phyloP scores from a whole-genome alignment of 2,113 vertebrate genomes.

The Saguinus midas region DNA sequence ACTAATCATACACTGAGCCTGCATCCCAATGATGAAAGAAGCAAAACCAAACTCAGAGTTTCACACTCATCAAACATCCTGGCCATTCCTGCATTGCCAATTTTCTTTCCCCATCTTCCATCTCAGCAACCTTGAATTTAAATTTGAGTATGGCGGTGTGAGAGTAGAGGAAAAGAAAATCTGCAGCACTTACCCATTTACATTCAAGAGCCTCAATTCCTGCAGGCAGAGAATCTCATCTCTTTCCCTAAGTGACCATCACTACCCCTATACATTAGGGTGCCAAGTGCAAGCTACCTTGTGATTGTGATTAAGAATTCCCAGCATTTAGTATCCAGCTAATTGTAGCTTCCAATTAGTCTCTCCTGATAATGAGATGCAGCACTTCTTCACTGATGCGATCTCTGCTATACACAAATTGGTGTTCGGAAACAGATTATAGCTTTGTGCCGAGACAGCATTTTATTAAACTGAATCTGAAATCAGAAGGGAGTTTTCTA shows the following conservation, averaged over 20 bases:
- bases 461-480: slow-evolving; percentile 40
- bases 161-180: background rate
- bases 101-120: background rate
- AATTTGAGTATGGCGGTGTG: background rate
- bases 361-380: slow-evolving; percentile 45
- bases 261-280: background rate
- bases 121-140: background rate
- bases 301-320: slow-evolving; percentile 45
- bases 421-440: background rate
- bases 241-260: background rate
- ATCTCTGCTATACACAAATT: slow-evolving; percentile 1
- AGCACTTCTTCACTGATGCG: background rate
- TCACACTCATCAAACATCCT: background rate
- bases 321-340: slow-evolving; percentile 45
- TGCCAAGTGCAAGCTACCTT: background rate
- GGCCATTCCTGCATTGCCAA: background rate
- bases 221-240: background rate
- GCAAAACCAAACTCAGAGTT: background rate
- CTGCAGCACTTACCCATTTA: background rate
- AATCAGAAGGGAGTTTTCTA: slow-evolving; percentile 53
- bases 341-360: slow-evolving; percentile 60
- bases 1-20: background rate
- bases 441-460: background rate
- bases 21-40: background rate
- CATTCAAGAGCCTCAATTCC: background rate